Evolutionary conservation across 2,888 invertebrate species (phyloP), one percentile per base, ranked within the genome.

Genomic region (Dolomedes plantarius): DNA sequence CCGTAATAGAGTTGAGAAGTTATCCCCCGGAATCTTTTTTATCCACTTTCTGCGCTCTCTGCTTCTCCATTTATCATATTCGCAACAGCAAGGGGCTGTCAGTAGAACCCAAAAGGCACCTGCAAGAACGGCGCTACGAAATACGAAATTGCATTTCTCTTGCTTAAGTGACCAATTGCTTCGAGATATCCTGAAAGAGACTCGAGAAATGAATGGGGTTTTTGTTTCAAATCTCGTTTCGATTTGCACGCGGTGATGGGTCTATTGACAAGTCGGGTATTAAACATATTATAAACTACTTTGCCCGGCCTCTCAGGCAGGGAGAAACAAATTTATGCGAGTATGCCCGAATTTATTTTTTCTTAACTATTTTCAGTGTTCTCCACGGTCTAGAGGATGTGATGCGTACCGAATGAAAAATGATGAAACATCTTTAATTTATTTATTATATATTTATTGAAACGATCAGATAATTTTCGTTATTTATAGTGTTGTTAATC

Each of bases 1-100:
- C 46, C 46, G 50, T 79, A 79, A 79, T 79, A 64, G 79, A 79
- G 79, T 79, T 79, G 72, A 79, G 65, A 62, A 72, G 79, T 67
- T 67, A 67, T 67, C 32, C 67, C 23, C 36, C 9, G 31, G 6
- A n/a, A 32, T n/a, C 32, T 67, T 67, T 36, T 23, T 23, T 23
- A 19, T 23, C 56, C 56, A 56, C 23, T 56, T 23, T 56, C 23
- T 56, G 5, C 56, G 56, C 67, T 28, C 41, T 28, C 31, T n/a
- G 29, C 28, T 27, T 23, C 28, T 32, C 16, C 69, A 69, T 69
- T 69, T 41, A 69, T 69, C 69, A 41, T 69, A 69, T 39, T 27
- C 23, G 69, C 69, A 69, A 69, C 69, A 69, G 69, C 69, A 41
- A 69, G 69, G 41, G 41, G 69, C 69, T 41, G 69, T 69, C 69